Base-by-base conservation (phyloP, 2,113 vertebrate species). In the Zosterops lateralis region DNA sequence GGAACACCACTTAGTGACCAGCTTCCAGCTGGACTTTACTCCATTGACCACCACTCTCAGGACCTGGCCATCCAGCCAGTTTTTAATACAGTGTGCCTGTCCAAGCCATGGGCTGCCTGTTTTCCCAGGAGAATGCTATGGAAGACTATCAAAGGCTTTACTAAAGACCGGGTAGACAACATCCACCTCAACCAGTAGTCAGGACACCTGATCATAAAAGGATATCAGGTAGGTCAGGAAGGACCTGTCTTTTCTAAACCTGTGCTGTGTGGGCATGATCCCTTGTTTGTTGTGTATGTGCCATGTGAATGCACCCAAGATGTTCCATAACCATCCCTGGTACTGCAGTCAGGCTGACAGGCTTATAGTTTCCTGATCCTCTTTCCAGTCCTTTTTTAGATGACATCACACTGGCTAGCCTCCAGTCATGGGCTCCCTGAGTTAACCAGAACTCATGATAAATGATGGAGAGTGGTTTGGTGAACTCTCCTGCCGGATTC, bases 241-340 rank as follows among this genome's bases (percentile, higher is more conserved):
- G 54, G 32, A 36, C 10, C 31, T 36, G 7, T 17, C 26, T 67
- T 60, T 51, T 29, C 53, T 44, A 26, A 58, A 32, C 14, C 14
- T 21, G 3, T 44, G 1, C 45, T 42, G 20, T 2, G 53, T 67
- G 3, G 11, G 16, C 3, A 0, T 44, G 21, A 32, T 36, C 14
- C 9, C 17, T 68, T 60, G 11, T 51, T 66, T 31, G 14, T 38
- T 0, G 0, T 60, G 9, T 12, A 7, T 32, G 21, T 48, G 47
- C 47, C 56, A 3, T 45, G 38, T 53, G 38, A 68, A 28, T 32
- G 16, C 17, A n/a, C 7, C 18, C 25, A 50, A 5, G 20, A 48
- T 42, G 8, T 74, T 66, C 51, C 25, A 14, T 66, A 58, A 50
- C 31, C 0, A 0, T 31, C 42, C 34, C 31, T 31, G 34, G 61